Evolutionary conservation across 1,140 invertebrate species (phyloP).

Genomic region (Drosophila tsacasi): DNA sequence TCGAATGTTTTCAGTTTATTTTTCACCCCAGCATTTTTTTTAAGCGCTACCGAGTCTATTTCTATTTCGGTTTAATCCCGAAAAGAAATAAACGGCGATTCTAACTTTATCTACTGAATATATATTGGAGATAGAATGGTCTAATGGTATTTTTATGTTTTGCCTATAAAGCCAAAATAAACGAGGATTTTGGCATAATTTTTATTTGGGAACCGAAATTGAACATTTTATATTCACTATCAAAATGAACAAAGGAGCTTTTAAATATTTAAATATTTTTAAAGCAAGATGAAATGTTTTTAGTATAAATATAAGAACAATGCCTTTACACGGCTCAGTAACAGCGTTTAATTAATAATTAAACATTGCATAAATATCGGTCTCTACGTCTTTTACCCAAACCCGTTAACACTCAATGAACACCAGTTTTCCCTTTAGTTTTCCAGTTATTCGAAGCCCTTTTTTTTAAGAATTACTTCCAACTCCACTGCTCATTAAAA

Average conservation of each 20-base stretch:
- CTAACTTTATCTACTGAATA: slow-evolving; percentile 7
- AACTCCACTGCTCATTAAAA: slow-evolving; percentile 44
- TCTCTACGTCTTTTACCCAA: neutral
- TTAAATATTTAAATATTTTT: neutral
- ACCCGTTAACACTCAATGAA: neutral
- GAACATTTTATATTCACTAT: slow-evolving; percentile 18
- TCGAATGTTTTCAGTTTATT: slow-evolving; percentile 16
- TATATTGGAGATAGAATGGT: neutral
- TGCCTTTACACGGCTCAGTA: neutral
- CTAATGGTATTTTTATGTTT: slow-evolving; percentile 31
- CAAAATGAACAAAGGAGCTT: neutral
- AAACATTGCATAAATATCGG: slow-evolving; percentile 8
- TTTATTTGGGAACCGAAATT: slow-evolving; percentile 16
- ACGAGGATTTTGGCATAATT: slow-evolving; percentile 23
- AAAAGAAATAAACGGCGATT: slow-evolving; percentile 30
- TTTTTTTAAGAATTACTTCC: slow-evolving; percentile 2
- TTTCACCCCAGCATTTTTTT: slow-evolving; percentile 4
- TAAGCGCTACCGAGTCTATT: slow-evolving; percentile 24
- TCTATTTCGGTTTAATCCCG: slow-evolving; percentile 28
- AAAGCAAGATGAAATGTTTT: neutral
- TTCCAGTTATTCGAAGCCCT: neutral
- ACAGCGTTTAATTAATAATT: neutral
- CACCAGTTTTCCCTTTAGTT: slow-evolving; percentile 1
- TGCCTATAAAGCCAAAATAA: slow-evolving; percentile 20
- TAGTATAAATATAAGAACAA: too few species aligned